Conservation (phyloP, 2,113 vertebrate genomes). For the Mus musculus region DNA sequence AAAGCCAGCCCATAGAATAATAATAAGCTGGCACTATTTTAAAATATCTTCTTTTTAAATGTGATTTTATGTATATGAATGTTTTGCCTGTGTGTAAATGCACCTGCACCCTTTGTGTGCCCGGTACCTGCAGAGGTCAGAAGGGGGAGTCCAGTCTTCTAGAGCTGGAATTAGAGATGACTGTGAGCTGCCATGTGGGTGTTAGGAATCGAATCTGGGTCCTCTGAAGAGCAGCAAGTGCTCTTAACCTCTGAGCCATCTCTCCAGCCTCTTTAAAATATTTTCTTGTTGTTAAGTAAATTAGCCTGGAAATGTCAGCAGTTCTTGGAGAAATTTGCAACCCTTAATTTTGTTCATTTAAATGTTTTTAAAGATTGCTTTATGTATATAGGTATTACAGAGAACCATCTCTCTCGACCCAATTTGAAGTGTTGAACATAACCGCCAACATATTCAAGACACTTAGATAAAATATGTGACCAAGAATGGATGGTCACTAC, state of each 20-base stretch:
- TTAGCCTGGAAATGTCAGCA: conserved; percentile 36
- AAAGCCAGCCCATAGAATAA: conserved; percentile 32
- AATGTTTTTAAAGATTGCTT: neutral
- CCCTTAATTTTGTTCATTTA: neutral
- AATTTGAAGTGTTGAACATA: conserved; percentile 4
- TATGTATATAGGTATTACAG: neutral
- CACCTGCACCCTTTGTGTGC: neutral
- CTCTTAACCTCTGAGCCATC: neutral
- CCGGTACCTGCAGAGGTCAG: neutral
- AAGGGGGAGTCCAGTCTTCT: neutral
- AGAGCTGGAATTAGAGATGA: neutral
- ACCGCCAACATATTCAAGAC: conserved; percentile 30
- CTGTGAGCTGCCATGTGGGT: neutral
- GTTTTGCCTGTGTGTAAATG: neutral
- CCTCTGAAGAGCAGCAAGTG: neutral
- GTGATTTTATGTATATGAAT: neutral
- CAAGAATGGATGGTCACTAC: conserved; percentile 23
- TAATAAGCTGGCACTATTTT: neutral
- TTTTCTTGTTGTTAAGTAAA: conserved; percentile 45
- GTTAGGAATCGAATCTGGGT: neutral
- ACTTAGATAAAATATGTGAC: conserved; percentile 37
- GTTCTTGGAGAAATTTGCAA: neutral
- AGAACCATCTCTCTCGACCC: neutral
- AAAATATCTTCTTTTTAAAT: neutral
- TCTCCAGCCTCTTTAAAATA: neutral